These are phyloP conservation scores for Stenoptilia bipunctidactyla DNA, from an alignment of 2,888 invertebrate species.

Conservation along the genomic window DNA sequence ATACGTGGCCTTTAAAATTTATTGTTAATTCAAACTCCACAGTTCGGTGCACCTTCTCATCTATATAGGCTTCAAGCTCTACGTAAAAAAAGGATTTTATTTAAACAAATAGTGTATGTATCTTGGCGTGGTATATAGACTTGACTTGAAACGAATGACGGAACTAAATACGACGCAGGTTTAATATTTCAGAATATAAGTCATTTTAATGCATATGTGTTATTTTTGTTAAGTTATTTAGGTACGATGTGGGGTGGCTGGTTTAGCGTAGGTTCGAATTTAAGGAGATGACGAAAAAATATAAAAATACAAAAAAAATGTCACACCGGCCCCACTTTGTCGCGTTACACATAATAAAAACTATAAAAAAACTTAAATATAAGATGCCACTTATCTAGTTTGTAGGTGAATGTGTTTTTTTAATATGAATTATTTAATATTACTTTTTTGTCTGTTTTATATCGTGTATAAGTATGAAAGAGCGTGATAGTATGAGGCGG, in stretches of 20 bases:
- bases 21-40: constrained; percentile 1
- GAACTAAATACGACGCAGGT: constrained; percentile 5
- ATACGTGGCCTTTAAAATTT: not conserved
- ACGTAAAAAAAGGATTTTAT: constrained; percentile 13
- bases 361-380: constrained; percentile 22
- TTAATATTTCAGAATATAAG: constrained; percentile 12
- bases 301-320: constrained; percentile 11
- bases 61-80: constrained; percentile 35
- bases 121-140: constrained; percentile 16
- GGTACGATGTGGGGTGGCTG: constrained; percentile 19
- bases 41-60: constrained; percentile 14
- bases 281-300: not conserved
- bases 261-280: constrained; percentile 10
- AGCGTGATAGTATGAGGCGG: not conserved
- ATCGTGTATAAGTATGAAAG: constrained; percentile 8
- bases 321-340: constrained; percentile 12
- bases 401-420: constrained; percentile 59
- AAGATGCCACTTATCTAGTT: constrained; percentile 53
- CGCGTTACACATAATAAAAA: constrained; percentile 23
- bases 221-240: constrained; percentile 25
- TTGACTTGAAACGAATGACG: constrained; percentile 11
- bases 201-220: constrained; percentile 8
- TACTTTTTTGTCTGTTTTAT: constrained; percentile 46
- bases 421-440: constrained; percentile 49
- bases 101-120: constrained; percentile 15